A percentile compares a stretch with the other conserved stretches of the same genome.
phyloP scores from a whole-genome alignment of 2,113 vertebrate species.

The Centrocercus urophasianus region DNA sequence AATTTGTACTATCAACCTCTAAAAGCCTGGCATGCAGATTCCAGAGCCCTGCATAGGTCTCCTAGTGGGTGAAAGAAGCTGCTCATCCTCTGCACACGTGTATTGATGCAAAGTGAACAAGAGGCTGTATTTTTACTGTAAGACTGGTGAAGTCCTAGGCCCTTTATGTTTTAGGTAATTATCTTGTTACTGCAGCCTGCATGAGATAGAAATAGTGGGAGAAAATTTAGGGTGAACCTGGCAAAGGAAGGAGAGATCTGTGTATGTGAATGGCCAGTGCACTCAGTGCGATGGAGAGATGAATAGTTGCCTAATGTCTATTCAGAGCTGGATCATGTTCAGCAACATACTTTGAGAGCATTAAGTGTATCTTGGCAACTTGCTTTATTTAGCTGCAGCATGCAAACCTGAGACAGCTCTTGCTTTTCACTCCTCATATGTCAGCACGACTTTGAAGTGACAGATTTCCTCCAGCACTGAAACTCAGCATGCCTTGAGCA shows the following conservation, averaged over 20 bases:
- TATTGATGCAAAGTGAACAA: neutral
- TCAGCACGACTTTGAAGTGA: conserved; percentile 34
- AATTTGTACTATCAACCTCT: neutral
- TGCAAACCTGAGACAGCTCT: conserved; percentile 26
- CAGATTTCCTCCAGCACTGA: conserved; percentile 10
- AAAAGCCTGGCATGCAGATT: neutral
- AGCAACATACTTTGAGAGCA: neutral
- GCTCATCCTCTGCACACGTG: neutral
- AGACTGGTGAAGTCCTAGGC: neutral
- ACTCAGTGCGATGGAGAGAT: neutral
- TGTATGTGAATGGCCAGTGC: accelerated
- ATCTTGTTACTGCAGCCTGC: neutral
- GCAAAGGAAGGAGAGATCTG: neutral
- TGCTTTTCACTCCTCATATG: conserved; percentile 10
- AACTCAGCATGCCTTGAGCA: neutral
- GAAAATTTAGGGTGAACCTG: neutral
- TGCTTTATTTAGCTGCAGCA: conserved; percentile 31
- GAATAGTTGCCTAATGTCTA: neutral
- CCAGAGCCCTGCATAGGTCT: neutral
- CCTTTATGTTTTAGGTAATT: neutral
- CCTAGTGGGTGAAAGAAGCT: neutral
- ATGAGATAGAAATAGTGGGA: neutral
- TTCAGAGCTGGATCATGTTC: neutral
- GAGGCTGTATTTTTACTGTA: neutral
- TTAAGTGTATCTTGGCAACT: conserved; percentile 28